Conservation (phyloP, 2,888 invertebrate species). For the Netelia fuscicornis region DNA sequence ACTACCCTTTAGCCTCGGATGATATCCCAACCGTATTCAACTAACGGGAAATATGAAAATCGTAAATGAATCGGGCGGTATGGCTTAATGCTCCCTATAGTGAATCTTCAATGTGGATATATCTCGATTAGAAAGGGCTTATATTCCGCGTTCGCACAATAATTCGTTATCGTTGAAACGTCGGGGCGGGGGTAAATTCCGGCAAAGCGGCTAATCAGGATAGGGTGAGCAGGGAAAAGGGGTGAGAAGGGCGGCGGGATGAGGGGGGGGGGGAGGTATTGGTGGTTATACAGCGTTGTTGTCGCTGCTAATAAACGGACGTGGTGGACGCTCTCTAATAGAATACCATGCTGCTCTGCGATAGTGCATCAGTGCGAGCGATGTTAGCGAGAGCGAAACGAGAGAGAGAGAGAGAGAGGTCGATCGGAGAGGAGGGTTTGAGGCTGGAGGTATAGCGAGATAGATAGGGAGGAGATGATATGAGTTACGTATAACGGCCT, state of each 20-base stretch:
- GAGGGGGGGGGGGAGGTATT: not conserved
- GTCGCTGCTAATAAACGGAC: conserved; percentile 80
- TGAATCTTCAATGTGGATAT: conserved; percentile 1
- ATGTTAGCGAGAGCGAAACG: conserved; percentile 43
- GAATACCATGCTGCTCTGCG: conserved; percentile 72
- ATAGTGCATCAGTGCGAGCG: conserved; percentile 68
- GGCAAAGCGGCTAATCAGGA: conserved; percentile 61
- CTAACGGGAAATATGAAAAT: conserved; percentile 20
- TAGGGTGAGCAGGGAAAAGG: not conserved
- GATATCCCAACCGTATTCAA: not conserved
- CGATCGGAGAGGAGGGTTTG: not conserved
- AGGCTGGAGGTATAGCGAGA: conserved; percentile 11
- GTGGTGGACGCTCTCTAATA: conserved; percentile 75
- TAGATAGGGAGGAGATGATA: conserved; percentile 52
- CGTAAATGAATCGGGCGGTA: conserved; percentile 15
- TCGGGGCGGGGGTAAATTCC: conserved; percentile 7
- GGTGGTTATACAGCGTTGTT: conserved; percentile 68
- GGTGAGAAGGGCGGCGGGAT: not conserved
- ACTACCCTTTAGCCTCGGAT: not conserved
- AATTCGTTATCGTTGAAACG: conserved; percentile 50
- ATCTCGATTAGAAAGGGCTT: conserved; percentile 59
- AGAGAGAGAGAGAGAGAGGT: conserved; percentile 20
- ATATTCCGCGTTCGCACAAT: conserved; percentile 46
- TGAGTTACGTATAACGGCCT: conserved; percentile 71
- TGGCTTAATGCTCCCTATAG: conserved; percentile 20